Percentiles rank a stretch among this genome's conserved stretches.
phyloP scores from a whole-genome alignment of 2,797 vertebrate species.

The Pantherophis alleghaniensis region DNA sequence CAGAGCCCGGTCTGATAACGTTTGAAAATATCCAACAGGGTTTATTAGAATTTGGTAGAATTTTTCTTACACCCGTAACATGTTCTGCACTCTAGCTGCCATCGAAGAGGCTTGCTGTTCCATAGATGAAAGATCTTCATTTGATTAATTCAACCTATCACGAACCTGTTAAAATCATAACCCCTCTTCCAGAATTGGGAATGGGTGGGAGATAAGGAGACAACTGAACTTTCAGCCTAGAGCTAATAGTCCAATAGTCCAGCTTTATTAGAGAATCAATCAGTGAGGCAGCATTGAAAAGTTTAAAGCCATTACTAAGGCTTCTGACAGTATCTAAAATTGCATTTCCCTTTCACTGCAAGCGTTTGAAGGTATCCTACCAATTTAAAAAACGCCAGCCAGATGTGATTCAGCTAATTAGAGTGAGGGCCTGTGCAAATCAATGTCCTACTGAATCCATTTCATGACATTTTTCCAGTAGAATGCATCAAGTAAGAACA shows the following conservation, averaged over 20 bases:
- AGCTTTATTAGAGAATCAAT: neutral
- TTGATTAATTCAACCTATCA: neutral
- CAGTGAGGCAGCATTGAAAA: neutral
- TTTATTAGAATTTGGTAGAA: neutral
- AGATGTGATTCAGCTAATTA: neutral
- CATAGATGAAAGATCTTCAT: neutral
- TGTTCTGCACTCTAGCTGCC: neutral
- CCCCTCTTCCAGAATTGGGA: neutral
- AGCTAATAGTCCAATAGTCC: neutral
- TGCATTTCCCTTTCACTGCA: neutral
- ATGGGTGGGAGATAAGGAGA: too few relatives aligned
- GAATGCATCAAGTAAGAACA: neutral
- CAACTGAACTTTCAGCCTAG: neutral
- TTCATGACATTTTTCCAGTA: neutral
- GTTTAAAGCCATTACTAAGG: neutral
- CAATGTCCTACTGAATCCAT: neutral
- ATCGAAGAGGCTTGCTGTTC: neutral
- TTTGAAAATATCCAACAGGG: neutral
- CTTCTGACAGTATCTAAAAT: constrained; percentile 7
- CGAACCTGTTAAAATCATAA: neutral
- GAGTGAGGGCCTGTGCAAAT: neutral
- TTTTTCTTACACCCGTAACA: neutral
- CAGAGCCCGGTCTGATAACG: neutral
- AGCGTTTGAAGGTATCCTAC: neutral
- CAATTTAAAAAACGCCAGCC: constrained; percentile 1